Percentiles rank a stretch among this genome's conserved stretches.
These are phyloP conservation scores for Eptatretus burgeri DNA, from an alignment of 2,113 vertebrate genomes.

Conservation along the genomic window DNA sequence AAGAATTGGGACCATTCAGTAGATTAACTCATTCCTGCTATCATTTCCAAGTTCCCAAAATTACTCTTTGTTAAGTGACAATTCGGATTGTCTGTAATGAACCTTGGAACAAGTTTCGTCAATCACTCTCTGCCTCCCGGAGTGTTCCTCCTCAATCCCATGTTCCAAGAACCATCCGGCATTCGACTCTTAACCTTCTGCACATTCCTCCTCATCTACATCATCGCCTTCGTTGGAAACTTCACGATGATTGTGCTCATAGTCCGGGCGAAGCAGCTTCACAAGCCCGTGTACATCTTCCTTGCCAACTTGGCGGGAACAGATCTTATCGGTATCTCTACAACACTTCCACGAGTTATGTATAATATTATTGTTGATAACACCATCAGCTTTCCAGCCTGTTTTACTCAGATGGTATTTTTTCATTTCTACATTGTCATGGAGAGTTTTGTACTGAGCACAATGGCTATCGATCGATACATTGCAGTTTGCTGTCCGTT, in stretches of 20 bases:
- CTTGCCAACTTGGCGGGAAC: neutral
- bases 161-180: no score
- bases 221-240: neutral
- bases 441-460: neutral
- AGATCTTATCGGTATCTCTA: neutral
- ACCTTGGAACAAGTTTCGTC: no score
- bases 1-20: no score
- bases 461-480: slow-evolving; percentile 2
- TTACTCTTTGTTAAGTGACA: no score
- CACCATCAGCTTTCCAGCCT: neutral
- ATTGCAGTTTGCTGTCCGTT: neutral
- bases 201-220: neutral
- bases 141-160: no score
- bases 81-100: no score
- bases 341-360: slow-evolving; percentile 5
- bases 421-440: neutral
- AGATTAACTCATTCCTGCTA: no score
- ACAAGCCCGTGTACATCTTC: slow-evolving; percentile 4
- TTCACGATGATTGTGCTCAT: neutral
- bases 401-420: neutral
- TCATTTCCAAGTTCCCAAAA: no score
- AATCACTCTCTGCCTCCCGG: no score
- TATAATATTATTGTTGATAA: neutral
- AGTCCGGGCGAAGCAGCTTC: neutral
- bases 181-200: no score